Evolutionary conservation across 1,140 invertebrate species (phyloP), one percentile per base, ranked within the genome.

Genomic region (Cydia pomonella): DNA sequence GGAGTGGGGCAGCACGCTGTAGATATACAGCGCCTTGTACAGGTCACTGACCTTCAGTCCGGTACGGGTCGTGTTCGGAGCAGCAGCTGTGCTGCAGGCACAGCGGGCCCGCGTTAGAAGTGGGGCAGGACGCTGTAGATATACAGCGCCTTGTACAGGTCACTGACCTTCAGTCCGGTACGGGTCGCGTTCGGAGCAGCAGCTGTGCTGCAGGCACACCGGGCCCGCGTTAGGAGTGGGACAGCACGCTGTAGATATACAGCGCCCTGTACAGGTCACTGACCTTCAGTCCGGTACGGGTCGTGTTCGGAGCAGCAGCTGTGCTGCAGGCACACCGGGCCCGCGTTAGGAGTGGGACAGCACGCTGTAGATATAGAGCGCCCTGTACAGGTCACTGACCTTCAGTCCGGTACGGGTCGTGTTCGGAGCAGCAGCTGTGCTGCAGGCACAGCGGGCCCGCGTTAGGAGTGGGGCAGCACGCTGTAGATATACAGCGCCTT

Each of bases 31-130:
- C 29, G 29, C 29, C 29, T 7, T 33, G 29, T 33, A 33, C n/a
- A 75, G 29, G 33, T 23, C 9, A 64, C 72, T 10, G n/a, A 89
- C 87, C 83, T 47, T 85, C 81, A 1, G 80, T 59, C 3, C 82
- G 47, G 6, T 84, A 86, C 0, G 77, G 63, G 6, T 82, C 80
- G 59, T 90, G 82, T 73, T 90, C 87, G 62, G 83, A 75, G 79
- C 90, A 92, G 83, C 90, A 92, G 38, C 84, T 75, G 7, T 86
- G 89, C 77, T 91, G 88, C 7, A 77, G 79, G 72, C 89, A 92
- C 44, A 89, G 82, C 38, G 84, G 29, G 16, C 16, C 63, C 23
- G 25, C 13, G 21, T 12, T 59, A 76, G 23, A 63, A 64, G 18
- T 71, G 7, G 77, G 76, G 64, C 90, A 92, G 73, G 89, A 92